Conservation (phyloP, 2,797 vertebrate genomes). For the Chiroxiphia lanceolata region DNA sequence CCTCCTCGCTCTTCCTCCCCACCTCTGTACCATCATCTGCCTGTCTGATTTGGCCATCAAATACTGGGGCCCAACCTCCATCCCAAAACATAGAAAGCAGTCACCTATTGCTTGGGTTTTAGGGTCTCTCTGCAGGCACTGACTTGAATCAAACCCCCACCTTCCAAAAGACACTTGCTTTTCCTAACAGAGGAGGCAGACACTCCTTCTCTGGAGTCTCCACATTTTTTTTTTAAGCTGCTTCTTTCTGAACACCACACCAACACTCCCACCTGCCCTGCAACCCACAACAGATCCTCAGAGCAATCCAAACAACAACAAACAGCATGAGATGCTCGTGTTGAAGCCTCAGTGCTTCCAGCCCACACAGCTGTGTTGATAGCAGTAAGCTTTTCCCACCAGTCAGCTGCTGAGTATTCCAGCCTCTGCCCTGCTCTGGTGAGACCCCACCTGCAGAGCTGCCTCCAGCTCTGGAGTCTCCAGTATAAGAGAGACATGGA, state of each 20-base stretch:
- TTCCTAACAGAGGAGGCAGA: not conserved
- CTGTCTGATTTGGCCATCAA: rapidly evolving
- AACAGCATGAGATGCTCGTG: not conserved
- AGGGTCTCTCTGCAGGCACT: not conserved
- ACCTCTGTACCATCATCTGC: not conserved
- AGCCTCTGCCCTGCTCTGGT: not conserved
- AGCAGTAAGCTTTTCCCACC: not conserved
- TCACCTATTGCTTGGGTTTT: not conserved
- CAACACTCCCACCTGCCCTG: not conserved
- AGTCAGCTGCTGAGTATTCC: not conserved
- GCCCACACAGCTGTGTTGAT: not conserved
- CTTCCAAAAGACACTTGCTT: not conserved
- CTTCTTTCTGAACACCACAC: not conserved
- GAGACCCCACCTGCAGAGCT: not conserved
- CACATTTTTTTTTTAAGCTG: not conserved
- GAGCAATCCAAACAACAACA: not conserved
- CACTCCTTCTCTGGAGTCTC: not conserved
- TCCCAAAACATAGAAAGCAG: not conserved
- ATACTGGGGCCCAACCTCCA: not conserved
- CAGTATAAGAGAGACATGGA: not conserved
- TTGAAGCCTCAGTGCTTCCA: not conserved
- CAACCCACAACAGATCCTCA: not conserved
- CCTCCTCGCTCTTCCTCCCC: not conserved
- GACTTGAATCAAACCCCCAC: not conserved
- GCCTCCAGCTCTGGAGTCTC: not conserved